Percentiles rank a stretch among this genome's conserved stretches.
Conservation (phyloP, 2,797 vertebrate species). For the Spea hammondii region DNA sequence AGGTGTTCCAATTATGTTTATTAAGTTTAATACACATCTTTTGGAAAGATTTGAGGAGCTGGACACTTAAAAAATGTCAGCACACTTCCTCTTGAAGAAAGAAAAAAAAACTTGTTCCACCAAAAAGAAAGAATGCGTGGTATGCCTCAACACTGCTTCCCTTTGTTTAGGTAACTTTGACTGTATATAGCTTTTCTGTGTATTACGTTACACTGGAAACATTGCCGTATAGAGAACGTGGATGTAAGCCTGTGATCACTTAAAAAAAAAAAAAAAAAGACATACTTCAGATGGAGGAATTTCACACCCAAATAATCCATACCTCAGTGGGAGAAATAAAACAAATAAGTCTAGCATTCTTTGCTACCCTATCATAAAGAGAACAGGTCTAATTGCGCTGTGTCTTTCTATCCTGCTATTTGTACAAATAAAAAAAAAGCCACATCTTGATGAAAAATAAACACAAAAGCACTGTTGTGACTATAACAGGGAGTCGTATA, state of each 20-base stretch:
- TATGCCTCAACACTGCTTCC: conserved; percentile 46
- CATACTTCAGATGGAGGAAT: conserved; percentile 51
- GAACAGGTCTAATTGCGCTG: conserved; percentile 67
- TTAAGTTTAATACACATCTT: conserved; percentile 22
- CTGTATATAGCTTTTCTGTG: conserved; percentile 56
- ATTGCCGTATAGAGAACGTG: conserved; percentile 38
- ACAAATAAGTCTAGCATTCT: conserved; percentile 54
- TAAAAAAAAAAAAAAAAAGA: conserved; percentile 50
- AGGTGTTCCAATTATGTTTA: conserved; percentile 20
- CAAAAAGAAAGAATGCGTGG: conserved; percentile 43
- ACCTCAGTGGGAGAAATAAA: conserved; percentile 53
- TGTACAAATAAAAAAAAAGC: conserved; percentile 76
- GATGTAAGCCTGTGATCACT: conserved; percentile 44
- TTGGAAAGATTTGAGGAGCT: conserved; percentile 28
- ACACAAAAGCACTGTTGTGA: conserved; percentile 80
- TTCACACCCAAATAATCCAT: conserved; percentile 50
- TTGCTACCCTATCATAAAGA: conserved; percentile 62
- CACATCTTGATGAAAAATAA: conserved; percentile 78
- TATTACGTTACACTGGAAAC: conserved; percentile 33
- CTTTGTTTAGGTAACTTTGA: conserved; percentile 56
- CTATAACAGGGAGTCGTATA: conserved; percentile 82
- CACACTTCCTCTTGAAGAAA: conserved; percentile 12
- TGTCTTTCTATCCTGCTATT: conserved; percentile 74
- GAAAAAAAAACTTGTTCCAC: conserved; percentile 33
- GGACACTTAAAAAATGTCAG: conserved; percentile 39